These are phyloP conservation scores for Callospermophilus lateralis DNA, from an alignment of 2,113 vertebrate species.

Conservation along the genomic window DNA sequence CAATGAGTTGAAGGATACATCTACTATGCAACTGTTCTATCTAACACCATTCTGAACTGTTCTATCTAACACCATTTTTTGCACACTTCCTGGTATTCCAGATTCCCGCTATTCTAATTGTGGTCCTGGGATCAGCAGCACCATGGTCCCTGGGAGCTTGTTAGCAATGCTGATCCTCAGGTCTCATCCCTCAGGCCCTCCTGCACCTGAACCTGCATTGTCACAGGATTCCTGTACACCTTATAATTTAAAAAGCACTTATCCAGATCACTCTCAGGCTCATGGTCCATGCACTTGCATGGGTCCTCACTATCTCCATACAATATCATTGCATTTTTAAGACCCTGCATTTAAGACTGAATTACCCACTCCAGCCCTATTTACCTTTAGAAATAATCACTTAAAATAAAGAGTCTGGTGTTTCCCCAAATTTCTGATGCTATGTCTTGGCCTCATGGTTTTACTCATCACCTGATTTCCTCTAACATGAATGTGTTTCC, in stretches of 20 bases:
- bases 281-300: not conserved
- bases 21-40: not conserved
- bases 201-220: not conserved
- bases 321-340: not conserved
- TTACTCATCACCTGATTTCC: not conserved
- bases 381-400: not conserved
- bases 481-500: not conserved
- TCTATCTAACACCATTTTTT: not conserved
- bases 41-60: not conserved
- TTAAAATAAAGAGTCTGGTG: not conserved
- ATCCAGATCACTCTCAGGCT: not conserved
- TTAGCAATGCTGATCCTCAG: not conserved
- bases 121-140: not conserved
- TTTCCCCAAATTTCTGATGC: not conserved
- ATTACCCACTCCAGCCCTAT: not conserved
- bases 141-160: not conserved
- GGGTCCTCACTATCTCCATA: not conserved
- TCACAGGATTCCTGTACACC: not conserved
- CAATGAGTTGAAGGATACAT: not conserved
- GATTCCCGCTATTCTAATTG: not conserved
- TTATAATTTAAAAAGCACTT: not conserved
- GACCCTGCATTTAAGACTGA: rapidly evolving
- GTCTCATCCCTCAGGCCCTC: not conserved
- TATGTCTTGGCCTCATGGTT: not conserved
- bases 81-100: not conserved